Base-by-base conservation (phyloP, 2,113 vertebrate genomes). In the Romanogobio albipinnatus region DNA sequence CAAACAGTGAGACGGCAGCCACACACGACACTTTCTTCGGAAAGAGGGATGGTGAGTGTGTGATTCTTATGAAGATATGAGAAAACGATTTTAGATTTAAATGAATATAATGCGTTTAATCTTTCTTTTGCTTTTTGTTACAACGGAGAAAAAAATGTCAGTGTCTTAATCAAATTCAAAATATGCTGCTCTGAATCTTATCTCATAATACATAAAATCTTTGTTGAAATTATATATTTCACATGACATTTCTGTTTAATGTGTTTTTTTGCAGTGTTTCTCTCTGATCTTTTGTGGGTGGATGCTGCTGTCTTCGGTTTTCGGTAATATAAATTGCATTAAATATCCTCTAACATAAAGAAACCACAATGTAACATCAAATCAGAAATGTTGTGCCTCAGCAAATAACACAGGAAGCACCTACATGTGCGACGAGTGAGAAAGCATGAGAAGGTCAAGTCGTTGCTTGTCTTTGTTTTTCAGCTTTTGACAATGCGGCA, bases 31-130 rank as follows among this genome's bases (percentile, higher is more conserved):
- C 39, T 47, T 62, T 39, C 7, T n/a, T 4, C 11, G 59, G 58
- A 49, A 47, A 29, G 39, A 80, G 15, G 24, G 59, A 80, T 80
- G 77, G 59, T 80, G 39, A 80, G 77, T 80, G n/a, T 58, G 33
- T 78, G 7, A 59, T 24, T 77, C 53, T 77, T 43, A 39, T 24
- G 5, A 59, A 15, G 9, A 17, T 24, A 13, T 4, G 4, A 22
- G 26, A 36, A 56, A 33, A 29, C 17, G 19, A 29, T 29, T 49
- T 17, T 26, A 17, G 2, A 53, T 29, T 0, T 58, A n/a, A 56
- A 19, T n/a, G 0, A 59, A 39, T 17, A 36, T 53, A 17, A 75
- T 15, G 29, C 0, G 3, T n/a, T 58, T n/a, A 22, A 56, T 77
- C 33, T 39, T 76, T 29, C 51, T 76, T 56, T 19, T 6, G 15